Evolutionary conservation across 2,797 vertebrate species (phyloP).

Genomic region (Poecilia gillii): DNA sequence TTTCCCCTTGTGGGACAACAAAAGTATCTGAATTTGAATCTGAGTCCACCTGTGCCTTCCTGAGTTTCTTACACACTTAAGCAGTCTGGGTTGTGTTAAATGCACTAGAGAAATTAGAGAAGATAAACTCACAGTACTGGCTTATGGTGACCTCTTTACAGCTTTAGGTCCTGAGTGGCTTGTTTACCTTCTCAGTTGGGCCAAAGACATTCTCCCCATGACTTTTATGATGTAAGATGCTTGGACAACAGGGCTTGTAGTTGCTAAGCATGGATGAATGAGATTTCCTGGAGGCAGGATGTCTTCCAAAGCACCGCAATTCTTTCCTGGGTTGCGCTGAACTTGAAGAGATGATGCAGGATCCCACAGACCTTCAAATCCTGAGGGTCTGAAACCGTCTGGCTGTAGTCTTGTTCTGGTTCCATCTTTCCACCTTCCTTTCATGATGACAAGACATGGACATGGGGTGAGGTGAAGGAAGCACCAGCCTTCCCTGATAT

Average conservation of each 20-base stretch:
- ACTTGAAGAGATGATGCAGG: background rate
- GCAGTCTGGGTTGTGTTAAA: background rate
- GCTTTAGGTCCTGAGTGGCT: background rate
- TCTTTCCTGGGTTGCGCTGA: background rate
- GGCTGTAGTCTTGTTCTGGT: background rate
- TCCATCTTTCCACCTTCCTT: background rate
- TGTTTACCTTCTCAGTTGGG: background rate
- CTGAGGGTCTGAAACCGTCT: background rate
- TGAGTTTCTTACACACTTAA: background rate
- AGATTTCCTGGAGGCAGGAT: background rate
- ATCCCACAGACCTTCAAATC: background rate
- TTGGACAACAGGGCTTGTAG: background rate
- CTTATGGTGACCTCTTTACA: background rate
- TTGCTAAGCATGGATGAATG: background rate
- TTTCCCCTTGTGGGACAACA: background rate
- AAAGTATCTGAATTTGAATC: background rate
- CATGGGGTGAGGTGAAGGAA: background rate
- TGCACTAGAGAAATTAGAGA: background rate
- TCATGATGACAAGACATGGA: background rate
- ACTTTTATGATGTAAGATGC: background rate
- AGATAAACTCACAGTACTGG: background rate
- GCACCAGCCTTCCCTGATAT: background rate
- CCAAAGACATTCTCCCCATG: background rate
- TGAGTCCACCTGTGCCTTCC: background rate
- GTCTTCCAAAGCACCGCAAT: background rate